Conservation (phyloP, 2,888 invertebrate genomes). For the Eristalis tenax region DNA sequence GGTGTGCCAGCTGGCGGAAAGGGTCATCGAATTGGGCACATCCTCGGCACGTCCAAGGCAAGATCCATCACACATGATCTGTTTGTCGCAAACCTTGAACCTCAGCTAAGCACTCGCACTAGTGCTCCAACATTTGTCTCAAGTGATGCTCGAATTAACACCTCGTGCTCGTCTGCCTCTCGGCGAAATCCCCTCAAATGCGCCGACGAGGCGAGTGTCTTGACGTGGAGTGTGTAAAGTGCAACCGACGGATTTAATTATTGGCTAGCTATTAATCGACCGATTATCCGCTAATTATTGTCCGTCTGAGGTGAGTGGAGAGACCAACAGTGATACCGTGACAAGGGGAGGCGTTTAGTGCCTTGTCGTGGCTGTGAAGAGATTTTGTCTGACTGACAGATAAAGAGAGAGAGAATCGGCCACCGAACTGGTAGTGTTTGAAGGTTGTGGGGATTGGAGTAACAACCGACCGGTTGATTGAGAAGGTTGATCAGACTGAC, state of each 20-base stretch:
- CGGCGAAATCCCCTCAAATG: not conserved
- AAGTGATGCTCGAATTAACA: not conserved
- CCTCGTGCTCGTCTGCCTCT: not conserved
- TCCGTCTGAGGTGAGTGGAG: not conserved
- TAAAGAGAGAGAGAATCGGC: not conserved
- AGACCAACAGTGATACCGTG: not conserved
- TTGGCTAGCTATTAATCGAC: slow-evolving; percentile 35
- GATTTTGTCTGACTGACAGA: not conserved
- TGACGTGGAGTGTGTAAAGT: too few relatives aligned
- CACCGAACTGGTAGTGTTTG: not conserved
- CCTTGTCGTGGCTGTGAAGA: not conserved
- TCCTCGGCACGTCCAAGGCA: too few relatives aligned
- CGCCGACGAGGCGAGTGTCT: not conserved
- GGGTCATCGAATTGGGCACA: not conserved
- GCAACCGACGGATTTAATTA: slow-evolving; percentile 31
- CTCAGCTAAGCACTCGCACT: not conserved
- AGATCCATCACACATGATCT: not conserved
- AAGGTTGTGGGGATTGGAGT: not conserved
- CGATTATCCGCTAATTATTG: slow-evolving; percentile 41
- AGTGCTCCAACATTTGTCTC: not conserved
- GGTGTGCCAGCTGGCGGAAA: not conserved
- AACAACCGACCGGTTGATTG: not conserved
- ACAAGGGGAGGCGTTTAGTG: slow-evolving; percentile 3
- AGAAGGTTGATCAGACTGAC: not conserved
- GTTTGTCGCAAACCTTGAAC: not conserved